Evolutionary conservation across 2,113 vertebrate species (phyloP).

Genomic region (Pollachius pollachius): DNA sequence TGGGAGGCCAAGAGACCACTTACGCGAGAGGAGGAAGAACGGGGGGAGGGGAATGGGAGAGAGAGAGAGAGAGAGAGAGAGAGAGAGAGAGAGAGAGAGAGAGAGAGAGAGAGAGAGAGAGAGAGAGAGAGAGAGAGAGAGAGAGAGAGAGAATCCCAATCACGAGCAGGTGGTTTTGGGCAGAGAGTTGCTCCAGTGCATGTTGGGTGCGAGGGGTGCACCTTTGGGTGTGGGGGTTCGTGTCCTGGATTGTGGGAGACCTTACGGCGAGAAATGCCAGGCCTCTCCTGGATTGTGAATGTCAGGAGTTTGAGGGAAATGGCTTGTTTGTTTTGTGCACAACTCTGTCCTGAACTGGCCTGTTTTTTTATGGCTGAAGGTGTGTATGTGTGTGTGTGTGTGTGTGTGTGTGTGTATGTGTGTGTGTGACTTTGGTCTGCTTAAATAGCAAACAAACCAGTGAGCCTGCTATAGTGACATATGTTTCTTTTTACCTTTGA

Average conservation of each 20-base stretch:
- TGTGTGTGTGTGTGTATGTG: constrained; percentile 16
- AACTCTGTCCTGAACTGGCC: constrained; percentile 48
- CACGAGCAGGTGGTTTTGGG: constrained; percentile 49
- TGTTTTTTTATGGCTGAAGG: constrained; percentile 49
- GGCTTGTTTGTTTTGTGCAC: constrained; percentile 38
- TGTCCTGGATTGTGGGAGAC: neutral
- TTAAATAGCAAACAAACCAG: constrained; percentile 49
- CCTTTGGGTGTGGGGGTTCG: constrained; percentile 33
- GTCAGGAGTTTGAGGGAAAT: constrained; percentile 52
- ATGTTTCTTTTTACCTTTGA: constrained; percentile 70
- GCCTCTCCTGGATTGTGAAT: constrained; percentile 5
- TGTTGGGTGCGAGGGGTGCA: constrained; percentile 22
- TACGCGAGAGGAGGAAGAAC: neutral
- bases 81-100: neutral
- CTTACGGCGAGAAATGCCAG: neutral
- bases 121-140: constrained; percentile 2
- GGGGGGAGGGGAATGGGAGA: neutral
- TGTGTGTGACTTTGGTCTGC: constrained; percentile 39
- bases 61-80: constrained; percentile 18
- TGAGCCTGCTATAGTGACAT: constrained; percentile 37
- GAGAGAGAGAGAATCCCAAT: neutral
- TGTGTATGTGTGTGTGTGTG: constrained; percentile 11
- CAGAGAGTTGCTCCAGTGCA: constrained; percentile 14
- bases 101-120: no score
- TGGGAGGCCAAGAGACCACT: constrained; percentile 8